These are phyloP conservation scores for Stercorarius parasiticus DNA, from an alignment of 2,113 vertebrate genomes.

Conservation along the genomic window DNA sequence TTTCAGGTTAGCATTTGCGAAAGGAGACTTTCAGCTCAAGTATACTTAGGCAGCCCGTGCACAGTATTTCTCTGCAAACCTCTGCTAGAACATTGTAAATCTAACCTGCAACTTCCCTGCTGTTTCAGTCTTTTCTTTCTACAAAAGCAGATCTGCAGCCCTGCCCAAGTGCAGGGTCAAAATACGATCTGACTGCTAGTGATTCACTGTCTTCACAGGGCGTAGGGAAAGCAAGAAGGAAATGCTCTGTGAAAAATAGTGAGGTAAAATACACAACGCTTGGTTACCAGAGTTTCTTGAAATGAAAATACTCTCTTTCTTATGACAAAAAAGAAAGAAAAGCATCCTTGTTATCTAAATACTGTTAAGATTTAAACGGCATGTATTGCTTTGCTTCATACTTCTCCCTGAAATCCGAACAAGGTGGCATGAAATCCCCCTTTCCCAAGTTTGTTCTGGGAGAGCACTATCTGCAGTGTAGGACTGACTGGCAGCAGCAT, in stretches of 20 bases:
- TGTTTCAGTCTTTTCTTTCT: background rate
- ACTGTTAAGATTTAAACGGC: background rate
- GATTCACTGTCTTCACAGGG: background rate
- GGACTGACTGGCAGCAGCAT: background rate
- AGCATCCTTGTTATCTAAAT: background rate
- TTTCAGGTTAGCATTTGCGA: background rate
- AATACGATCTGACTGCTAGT: background rate
- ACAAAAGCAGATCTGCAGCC: background rate
- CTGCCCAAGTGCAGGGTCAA: background rate
- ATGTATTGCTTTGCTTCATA: background rate
- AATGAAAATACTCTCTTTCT: background rate
- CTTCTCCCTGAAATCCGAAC: background rate
- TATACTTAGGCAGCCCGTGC: background rate
- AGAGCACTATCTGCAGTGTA: background rate
- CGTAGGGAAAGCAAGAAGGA: background rate
- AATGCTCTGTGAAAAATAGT: background rate
- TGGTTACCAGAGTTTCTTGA: background rate
- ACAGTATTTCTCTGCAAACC: background rate
- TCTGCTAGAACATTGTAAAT: background rate
- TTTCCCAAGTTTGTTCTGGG: background rate
- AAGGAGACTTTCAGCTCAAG: background rate
- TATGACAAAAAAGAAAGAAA: background rate
- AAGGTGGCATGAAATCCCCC: background rate
- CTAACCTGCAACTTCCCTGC: background rate
- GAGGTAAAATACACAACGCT: background rate